Evolutionary conservation across 1,140 invertebrate genomes (phyloP).

Genomic region (Drosophila burlai): DNA sequence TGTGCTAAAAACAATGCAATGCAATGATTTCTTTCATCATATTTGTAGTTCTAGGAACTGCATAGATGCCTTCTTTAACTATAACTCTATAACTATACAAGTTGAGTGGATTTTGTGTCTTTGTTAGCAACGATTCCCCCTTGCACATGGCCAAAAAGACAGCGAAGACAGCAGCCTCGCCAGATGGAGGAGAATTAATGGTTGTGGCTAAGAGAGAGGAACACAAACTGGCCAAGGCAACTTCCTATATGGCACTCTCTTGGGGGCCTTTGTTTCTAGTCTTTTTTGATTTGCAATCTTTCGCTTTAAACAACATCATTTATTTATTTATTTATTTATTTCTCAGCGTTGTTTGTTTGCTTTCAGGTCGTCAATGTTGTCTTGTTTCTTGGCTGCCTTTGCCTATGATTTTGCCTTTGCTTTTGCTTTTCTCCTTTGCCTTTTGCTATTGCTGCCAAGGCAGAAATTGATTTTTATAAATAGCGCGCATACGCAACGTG

Average conservation of each 20-base stretch:
- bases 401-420: neutral
- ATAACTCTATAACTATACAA: neutral
- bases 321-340: constrained; percentile 62
- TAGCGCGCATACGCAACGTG: constrained; percentile 81
- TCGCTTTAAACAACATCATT: constrained; percentile 40
- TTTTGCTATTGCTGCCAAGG: constrained; percentile 60
- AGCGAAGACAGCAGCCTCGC: neutral
- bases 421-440: constrained; percentile 28
- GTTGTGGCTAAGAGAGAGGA: neutral
- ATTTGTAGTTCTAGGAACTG: no score
- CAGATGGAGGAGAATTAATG: constrained; percentile 25
- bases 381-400: constrained; percentile 13
- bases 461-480: constrained; percentile 83
- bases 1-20: no score
- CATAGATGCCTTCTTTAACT: no score
- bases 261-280: neutral
- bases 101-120: neutral
- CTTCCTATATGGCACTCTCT: constrained; percentile 8
- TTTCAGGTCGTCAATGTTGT: constrained; percentile 30
- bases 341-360: constrained; percentile 37
- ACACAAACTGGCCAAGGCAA: constrained; percentile 20
- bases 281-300: constrained; percentile 1
- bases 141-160: constrained; percentile 7
- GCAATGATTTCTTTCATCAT: no score
- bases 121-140: neutral